A percentile compares a stretch with the other conserved stretches of the same genome.
These are phyloP conservation scores for Lophius piscatorius DNA, from an alignment of 2,113 vertebrate species.

Conservation along the genomic window DNA sequence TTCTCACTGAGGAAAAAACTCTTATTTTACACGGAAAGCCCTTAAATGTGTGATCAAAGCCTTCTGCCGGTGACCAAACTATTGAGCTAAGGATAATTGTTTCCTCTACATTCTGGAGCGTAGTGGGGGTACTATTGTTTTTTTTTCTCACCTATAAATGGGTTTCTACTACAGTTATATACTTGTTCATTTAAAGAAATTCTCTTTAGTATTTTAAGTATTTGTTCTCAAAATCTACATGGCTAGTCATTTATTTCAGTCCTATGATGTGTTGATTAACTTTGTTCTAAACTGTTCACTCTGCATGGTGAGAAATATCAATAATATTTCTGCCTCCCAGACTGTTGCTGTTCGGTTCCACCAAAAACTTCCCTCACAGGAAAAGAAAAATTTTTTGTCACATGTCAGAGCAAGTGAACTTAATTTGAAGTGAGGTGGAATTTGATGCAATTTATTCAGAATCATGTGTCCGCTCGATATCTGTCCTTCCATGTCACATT, in stretches of 20 bases:
- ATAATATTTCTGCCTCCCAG: conserved; percentile 21
- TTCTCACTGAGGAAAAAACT: neutral
- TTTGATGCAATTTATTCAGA: conserved; percentile 73
- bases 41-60: too few relatives aligned
- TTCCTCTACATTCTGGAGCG: conserved; percentile 4
- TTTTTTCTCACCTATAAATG: neutral
- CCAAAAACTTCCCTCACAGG: conserved; percentile 33
- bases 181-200: neutral
- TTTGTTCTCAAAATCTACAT: conserved; percentile 2
- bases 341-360: conserved; percentile 22
- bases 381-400: conserved; percentile 56
- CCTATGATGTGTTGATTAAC: neutral
- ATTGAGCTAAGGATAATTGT: too few relatives aligned
- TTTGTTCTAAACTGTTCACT: conserved; percentile 1
- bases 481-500: conserved; percentile 64
- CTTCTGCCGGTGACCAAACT: conserved; percentile 49
- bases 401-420: conserved; percentile 65
- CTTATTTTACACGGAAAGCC: too few relatives aligned
- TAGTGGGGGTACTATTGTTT: neutral
- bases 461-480: conserved; percentile 64
- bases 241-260: conserved; percentile 6
- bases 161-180: conserved; percentile 5
- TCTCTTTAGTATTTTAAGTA: neutral
- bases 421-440: conserved; percentile 71
- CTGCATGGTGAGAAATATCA: conserved; percentile 38